Evolutionary conservation across 2,113 vertebrate species (phyloP).

Genomic region (Tautogolabrus adspersus): DNA sequence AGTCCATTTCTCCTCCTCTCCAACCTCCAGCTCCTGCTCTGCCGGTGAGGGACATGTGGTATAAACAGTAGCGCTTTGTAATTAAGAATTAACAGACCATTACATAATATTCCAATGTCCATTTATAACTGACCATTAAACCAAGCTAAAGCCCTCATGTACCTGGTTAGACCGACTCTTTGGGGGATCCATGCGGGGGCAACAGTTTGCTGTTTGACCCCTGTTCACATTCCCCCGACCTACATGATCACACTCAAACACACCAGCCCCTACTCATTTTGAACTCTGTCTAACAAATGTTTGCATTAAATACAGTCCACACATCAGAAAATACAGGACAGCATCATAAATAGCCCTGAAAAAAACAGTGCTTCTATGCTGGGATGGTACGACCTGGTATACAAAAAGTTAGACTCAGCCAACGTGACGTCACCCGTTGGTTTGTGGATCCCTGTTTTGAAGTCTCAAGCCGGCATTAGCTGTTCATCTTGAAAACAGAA

Average conservation of each 20-base stretch:
- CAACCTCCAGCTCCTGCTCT: conserved; percentile 32
- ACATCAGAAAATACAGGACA: too few species aligned
- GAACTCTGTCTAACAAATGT: too few species aligned
- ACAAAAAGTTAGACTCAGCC: too few species aligned
- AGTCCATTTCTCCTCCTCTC: conserved; percentile 41
- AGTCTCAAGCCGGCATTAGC: too few species aligned
- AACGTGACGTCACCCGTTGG: too few species aligned
- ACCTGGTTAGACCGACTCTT: conserved; percentile 8
- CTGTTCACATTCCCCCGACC: neutral
- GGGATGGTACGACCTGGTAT: too few species aligned
- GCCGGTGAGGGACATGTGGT: conserved; percentile 54
- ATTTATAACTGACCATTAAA: conserved; percentile 21
- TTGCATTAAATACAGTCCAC: too few species aligned
- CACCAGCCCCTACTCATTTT: neutral
- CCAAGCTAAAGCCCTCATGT: neutral
- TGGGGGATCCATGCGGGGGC: neutral
- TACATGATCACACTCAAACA: neutral
- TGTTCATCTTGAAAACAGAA: too few species aligned
- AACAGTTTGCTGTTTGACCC: conserved; percentile 8
- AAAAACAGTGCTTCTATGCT: too few species aligned
- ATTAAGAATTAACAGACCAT: conserved; percentile 65
- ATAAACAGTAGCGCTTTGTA: conserved; percentile 57
- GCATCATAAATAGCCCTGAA: too few species aligned
- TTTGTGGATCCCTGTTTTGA: too few species aligned
- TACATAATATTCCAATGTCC: conserved; percentile 57